Evolutionary conservation across 2,888 invertebrate species (phyloP), one percentile per base, ranked within the genome.

Genomic region (Catocala nupta): DNA sequence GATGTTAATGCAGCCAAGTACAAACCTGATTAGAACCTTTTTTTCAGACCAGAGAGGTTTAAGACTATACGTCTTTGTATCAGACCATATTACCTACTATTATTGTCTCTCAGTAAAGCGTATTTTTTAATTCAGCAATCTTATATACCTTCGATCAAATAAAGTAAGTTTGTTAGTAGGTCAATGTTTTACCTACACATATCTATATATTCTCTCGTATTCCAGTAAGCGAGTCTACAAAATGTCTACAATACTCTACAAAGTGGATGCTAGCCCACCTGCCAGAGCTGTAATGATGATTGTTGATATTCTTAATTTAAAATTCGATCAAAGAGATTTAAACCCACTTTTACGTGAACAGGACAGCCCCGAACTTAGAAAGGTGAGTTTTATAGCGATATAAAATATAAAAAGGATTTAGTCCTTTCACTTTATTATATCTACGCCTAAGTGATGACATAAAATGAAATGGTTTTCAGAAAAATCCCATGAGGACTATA

Each of bases 401-500:
- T 34, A 43, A n/a, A 11, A 11, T 25, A 5, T 5, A 47, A 33
- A 51, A 13, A 16, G 36, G 2, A n/a, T 48, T 34, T 45, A 12
- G 11, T 45, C 5, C 13, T 45, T 39, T 39, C 36, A 8, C 36
- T 39, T 8, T 39, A 39, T 39, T 39, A 16, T 16, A n/a, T 43
- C n/a, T 16, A 47, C 13, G 13, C 16, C 11, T 9, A 48, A 5
- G 5, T 11, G 10, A 4, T 25, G 5, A 7, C 3, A 60, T 25
- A 9, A 16, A 47, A 8, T 1, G 13, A 16, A 34, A 34, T 36
- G 39, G 5, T 6, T 72, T 89, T 86, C 84, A 93, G 93, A 92
- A 89, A 88, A 93, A 93, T 64, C 92, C 93, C 1, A 92, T 93
- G 92, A 85, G 84, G 65, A 92, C 93, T 0, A 81, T 93, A 53